phyloP scores from a whole-genome alignment of 2,797 vertebrate genomes.

The Silurus lanzhouensis region DNA sequence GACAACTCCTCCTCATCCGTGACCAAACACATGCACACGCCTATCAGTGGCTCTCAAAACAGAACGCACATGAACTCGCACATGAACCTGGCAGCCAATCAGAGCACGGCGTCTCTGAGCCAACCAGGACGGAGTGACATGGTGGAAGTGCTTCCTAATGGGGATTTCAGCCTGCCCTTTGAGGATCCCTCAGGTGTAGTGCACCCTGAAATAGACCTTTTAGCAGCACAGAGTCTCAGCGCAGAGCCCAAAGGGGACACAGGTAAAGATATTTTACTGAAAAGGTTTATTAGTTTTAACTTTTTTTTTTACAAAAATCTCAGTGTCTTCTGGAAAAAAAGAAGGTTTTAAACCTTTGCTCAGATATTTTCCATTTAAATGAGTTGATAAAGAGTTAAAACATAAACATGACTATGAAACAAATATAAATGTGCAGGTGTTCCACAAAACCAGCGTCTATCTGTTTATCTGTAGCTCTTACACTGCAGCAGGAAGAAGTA shows the following conservation, averaged over 20 bases:
- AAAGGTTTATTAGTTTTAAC: neutral
- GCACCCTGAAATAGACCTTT: slow-evolving; percentile 81
- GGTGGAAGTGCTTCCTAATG: slow-evolving; percentile 62
- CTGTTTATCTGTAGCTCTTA: neutral
- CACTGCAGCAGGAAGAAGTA: neutral
- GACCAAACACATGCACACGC: slow-evolving; percentile 66
- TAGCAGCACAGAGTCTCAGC: slow-evolving; percentile 57
- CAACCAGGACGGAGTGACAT: slow-evolving; percentile 78
- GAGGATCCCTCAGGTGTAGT: slow-evolving; percentile 69
- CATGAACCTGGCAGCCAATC: slow-evolving; percentile 72
- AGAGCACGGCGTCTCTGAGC: slow-evolving; percentile 65
- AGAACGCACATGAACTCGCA: slow-evolving; percentile 69
- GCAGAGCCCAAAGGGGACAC: slow-evolving; percentile 73
- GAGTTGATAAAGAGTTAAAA: neutral
- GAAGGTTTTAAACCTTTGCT: neutral
- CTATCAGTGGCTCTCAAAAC: slow-evolving; percentile 68
- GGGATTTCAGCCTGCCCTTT: slow-evolving; percentile 69
- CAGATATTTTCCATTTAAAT: neutral
- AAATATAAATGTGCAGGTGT: neutral
- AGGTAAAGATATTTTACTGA: slow-evolving; percentile 72
- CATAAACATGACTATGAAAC: neutral
- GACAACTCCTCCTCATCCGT: slow-evolving; percentile 41
- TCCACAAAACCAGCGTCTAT: neutral
- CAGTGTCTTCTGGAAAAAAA: neutral
- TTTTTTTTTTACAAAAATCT: neutral